Base-by-base conservation (phyloP, 2,113 vertebrate genomes). In the Gadus chalcogrammus region DNA sequence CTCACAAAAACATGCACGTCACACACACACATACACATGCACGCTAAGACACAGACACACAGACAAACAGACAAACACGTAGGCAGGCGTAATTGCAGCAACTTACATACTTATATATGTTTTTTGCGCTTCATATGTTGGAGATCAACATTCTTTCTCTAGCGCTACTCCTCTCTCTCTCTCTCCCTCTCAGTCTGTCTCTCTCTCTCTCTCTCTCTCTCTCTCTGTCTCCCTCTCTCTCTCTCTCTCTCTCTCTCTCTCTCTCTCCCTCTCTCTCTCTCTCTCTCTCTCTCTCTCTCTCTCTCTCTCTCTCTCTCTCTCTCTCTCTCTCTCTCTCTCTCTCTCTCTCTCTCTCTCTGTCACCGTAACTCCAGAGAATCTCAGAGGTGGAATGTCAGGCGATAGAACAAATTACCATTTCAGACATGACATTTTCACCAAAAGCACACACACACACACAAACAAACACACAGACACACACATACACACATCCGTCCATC, bases 401-500 rank as follows among this genome's bases (percentile, higher is more conserved):
- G 82, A 88, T 89, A 71, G 79, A 82, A 85, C 84, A 81, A 83
- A 88, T 88, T 83, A 84, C 77, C 58, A 56, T 81, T 73, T 78
- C 81, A 72, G 81, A 84, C 88, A 87, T 74, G 80, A 84, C 88
- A 87, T 85, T 85, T 82, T 82, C 72, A 56, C 56, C 72, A 65
- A 69, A 70, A 66, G 81, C 62, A 65, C 20, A 52, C 65, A 71
- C 69, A 63, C 67, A 80, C 71, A 72, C 66, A 82, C 55, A 68
- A 5, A 27, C 68, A 73, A 67, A 63, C 17, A 75, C 64, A 80
- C 71, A 75, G 61, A 69, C 71, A 73, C n/a, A 61, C 31, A 69
- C 58, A 71, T 20, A 71, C 38, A 64, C 27, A 62, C 17, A 53
- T 61, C 48, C 61, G 48, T 7, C 31, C 31, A 35, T 35, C 4